Conservation (phyloP, 2,113 vertebrate species). For the Anhinga rufa region DNA sequence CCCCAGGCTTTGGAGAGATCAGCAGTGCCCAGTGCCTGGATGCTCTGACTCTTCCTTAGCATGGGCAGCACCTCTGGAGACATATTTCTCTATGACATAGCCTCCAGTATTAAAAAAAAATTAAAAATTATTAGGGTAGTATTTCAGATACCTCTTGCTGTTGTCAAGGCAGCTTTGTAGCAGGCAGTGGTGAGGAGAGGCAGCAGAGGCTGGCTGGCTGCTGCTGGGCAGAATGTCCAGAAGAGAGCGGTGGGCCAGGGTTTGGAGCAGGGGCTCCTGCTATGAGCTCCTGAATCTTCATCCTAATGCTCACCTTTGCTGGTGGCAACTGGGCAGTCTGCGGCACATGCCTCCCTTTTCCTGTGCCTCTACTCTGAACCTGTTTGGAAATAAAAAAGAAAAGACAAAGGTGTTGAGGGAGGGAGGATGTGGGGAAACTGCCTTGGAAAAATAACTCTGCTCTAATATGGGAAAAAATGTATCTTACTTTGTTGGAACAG, state of each 20-base stretch:
- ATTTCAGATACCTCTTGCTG: background rate
- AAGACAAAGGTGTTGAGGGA: background rate
- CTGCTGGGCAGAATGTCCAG: background rate
- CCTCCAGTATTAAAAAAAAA: background rate
- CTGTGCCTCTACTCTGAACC: background rate
- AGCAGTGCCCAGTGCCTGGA: background rate
- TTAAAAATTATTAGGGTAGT: background rate
- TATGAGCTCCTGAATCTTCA: background rate
- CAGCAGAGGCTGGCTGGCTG: background rate
- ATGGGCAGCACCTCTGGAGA: background rate
- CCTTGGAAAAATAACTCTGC: background rate
- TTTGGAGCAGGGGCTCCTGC: background rate
- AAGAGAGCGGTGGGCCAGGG: background rate
- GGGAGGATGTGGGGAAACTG: background rate
- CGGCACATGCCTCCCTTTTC: background rate
- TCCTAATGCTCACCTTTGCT: background rate
- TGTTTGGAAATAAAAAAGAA: background rate
- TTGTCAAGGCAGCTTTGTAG: background rate
- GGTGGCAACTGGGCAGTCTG: background rate
- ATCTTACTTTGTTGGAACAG: conserved; percentile 17
- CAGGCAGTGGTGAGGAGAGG: background rate
- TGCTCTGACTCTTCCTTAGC: background rate
- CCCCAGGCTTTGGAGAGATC: background rate
- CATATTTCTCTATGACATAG: background rate
- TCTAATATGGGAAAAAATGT: background rate